Evolutionary conservation across 2,888 invertebrate species (phyloP).

Genomic region (Eristalis intricaria): DNA sequence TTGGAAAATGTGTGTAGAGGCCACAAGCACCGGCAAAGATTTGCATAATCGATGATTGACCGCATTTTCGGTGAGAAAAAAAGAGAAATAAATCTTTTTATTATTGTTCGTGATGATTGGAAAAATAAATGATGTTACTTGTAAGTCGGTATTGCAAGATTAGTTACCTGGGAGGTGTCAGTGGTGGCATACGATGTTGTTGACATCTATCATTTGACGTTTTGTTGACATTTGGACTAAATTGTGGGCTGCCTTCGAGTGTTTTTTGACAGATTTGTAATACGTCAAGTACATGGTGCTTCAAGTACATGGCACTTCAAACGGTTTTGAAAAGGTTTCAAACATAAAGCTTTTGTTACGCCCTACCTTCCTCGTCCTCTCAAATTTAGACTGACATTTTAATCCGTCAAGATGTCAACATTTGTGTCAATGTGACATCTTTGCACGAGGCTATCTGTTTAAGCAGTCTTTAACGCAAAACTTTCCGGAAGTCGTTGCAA

Average conservation of each 20-base stretch:
- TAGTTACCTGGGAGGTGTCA: neutral
- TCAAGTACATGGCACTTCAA: too few species aligned
- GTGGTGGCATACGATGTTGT: neutral
- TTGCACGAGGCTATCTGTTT: too few species aligned
- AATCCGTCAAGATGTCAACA: too few species aligned
- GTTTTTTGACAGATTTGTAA: neutral
- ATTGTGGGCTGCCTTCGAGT: neutral
- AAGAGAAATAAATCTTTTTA: neutral
- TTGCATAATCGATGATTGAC: constrained; percentile 42
- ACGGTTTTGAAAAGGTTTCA: too few species aligned
- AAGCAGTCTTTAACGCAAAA: too few species aligned
- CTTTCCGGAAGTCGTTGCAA: too few species aligned
- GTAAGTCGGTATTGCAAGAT: neutral
- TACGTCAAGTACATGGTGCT: neutral
- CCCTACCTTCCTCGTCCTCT: too few species aligned
- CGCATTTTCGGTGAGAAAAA: constrained; percentile 14
- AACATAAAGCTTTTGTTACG: too few species aligned
- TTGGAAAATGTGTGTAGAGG: constrained; percentile 5
- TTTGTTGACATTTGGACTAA: neutral
- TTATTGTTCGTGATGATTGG: neutral
- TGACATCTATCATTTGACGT: neutral
- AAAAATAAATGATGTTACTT: neutral
- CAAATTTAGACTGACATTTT: too few species aligned
- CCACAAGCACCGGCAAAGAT: constrained; percentile 27
- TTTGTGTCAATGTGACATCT: too few species aligned